phyloP scores from a whole-genome alignment of 2,797 vertebrate genomes.

The Austrolebias charrua region DNA sequence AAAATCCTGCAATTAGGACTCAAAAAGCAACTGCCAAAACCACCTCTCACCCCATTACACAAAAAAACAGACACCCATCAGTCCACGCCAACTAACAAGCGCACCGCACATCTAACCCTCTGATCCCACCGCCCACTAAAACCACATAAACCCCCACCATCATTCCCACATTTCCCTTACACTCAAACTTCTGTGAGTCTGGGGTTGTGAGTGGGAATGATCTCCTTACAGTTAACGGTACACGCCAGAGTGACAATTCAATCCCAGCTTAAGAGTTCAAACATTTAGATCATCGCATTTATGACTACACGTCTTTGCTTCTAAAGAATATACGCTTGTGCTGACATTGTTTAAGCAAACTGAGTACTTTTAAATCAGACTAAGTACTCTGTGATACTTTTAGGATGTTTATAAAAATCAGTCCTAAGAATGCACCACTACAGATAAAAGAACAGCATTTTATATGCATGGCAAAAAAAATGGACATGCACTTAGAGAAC shows the following conservation, averaged over 20 bases:
- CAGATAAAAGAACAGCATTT: conserved; percentile 3
- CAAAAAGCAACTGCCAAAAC: conserved; percentile 74
- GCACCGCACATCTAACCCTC: conserved; percentile 52
- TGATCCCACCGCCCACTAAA: conserved; percentile 35
- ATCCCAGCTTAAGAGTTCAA: too few relatives aligned
- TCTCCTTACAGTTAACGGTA: too few relatives aligned
- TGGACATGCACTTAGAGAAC: conserved; percentile 28
- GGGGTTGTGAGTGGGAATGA: too few relatives aligned
- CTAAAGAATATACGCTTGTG: not conserved
- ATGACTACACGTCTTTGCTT: too few relatives aligned
- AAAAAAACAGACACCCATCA: conserved; percentile 44
- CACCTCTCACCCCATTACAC: conserved; percentile 40
- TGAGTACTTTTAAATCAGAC: not conserved
- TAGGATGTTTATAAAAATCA: not conserved
- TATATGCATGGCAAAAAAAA: not conserved
- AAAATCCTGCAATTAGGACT: conserved; percentile 79
- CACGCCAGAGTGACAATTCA: too few relatives aligned
- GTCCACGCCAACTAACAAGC: conserved; percentile 65
- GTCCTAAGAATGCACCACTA: not conserved
- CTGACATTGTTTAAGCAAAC: not conserved
- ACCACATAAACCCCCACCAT: conserved; percentile 7
- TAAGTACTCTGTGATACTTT: not conserved
- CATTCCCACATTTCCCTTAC: conserved; percentile 40
- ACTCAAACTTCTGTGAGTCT: conserved; percentile 22
- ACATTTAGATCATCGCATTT: too few relatives aligned